These are phyloP conservation scores for Catharus fuscescens DNA, from an alignment of 2,113 vertebrate species.

Conservation along the genomic window DNA sequence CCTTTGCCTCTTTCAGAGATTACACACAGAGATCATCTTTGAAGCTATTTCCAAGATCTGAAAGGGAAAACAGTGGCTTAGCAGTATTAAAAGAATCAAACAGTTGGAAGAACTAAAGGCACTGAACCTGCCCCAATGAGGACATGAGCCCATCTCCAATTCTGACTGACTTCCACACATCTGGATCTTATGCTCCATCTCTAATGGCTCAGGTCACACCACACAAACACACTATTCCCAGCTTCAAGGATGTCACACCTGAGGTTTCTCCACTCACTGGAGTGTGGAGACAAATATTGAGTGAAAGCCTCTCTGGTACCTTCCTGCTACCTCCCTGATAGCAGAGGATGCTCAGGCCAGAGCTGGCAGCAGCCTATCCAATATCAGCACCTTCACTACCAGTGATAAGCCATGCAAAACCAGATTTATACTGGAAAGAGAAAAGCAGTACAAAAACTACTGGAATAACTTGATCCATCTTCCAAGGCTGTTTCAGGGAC, in stretches of 20 bases:
- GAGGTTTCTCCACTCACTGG: neutral
- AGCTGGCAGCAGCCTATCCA: neutral
- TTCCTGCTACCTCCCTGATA: neutral
- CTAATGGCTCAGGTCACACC: neutral
- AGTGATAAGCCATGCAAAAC: neutral
- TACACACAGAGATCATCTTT: neutral
- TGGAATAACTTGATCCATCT: neutral
- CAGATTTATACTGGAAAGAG: neutral
- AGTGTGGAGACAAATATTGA: rapidly evolving
- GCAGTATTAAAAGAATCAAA: neutral
- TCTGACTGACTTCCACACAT: neutral
- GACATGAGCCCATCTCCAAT: neutral
- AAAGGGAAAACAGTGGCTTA: neutral
- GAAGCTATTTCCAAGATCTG: neutral
- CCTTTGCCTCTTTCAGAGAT: neutral
- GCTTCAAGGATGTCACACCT: neutral
- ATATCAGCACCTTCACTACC: rapidly evolving
- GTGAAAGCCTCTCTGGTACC: neutral
- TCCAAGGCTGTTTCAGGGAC: neutral
- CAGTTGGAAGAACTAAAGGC: neutral
- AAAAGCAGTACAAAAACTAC: neutral
- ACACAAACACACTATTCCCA: neutral
- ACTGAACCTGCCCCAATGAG: neutral
- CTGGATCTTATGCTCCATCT: neutral
- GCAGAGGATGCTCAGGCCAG: neutral